Conservation (phyloP, 2,888 invertebrate genomes). For the Rhorus exstirpatorius region DNA sequence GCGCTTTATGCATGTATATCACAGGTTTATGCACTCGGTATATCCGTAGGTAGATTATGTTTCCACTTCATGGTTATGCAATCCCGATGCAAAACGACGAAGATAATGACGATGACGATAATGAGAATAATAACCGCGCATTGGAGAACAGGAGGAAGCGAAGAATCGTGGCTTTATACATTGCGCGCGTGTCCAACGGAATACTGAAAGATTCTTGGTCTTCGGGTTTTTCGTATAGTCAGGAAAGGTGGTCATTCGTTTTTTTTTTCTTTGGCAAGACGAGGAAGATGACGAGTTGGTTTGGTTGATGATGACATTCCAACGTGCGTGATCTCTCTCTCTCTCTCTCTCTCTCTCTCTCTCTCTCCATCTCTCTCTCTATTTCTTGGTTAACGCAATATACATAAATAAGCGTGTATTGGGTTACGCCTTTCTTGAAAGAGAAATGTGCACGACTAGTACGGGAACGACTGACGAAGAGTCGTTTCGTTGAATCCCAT, state of each 20-base stretch:
- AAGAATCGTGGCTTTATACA: background rate
- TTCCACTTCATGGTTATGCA: slow-evolving; percentile 59
- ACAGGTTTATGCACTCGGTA: slow-evolving; percentile 22
- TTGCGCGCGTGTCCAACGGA: slow-evolving; percentile 18
- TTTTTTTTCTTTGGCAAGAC: slow-evolving; percentile 7
- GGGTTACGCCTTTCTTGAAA: slow-evolving; percentile 46
- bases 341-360: too few relatives aligned
- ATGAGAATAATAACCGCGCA: slow-evolving; percentile 39
- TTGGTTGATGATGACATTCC: slow-evolving; percentile 30
- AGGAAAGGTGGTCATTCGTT: background rate
- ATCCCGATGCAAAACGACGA: slow-evolving; percentile 58
- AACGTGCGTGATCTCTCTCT: slow-evolving; percentile 21
- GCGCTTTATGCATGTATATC: slow-evolving; percentile 22
- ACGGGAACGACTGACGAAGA: slow-evolving; percentile 19
- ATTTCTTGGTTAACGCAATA: background rate
- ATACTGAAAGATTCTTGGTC: background rate
- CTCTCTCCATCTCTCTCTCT: too few relatives aligned
- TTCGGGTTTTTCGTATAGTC: background rate
- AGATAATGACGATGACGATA: slow-evolving; percentile 59
- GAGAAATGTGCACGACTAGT: slow-evolving; percentile 21
- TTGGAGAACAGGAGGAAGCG: slow-evolving; percentile 54
- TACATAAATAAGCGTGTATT: slow-evolving; percentile 3
- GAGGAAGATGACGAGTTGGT: background rate
- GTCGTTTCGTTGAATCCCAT: slow-evolving; percentile 20
- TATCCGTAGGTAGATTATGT: slow-evolving; percentile 56